Evolutionary conservation across 2,888 invertebrate species (phyloP), one percentile per base, ranked within the genome.

Genomic region (Sarcophaga rosellei): DNA sequence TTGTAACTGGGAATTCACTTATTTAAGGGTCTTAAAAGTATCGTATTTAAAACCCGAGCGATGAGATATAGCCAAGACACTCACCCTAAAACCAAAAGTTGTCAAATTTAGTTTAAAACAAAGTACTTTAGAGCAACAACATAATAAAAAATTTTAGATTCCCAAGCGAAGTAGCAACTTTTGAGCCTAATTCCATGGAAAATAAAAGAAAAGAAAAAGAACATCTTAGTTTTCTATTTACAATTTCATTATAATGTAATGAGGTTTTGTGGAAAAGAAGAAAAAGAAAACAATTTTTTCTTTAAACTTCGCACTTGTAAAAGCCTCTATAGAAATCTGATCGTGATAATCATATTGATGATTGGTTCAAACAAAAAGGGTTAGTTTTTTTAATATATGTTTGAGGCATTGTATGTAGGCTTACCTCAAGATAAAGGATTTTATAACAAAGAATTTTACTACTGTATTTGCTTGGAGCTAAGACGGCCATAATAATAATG

Each of bases 301-400:
- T 35, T 8, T 10, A 35, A 35, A 35, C 35, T 35, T 35, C 1
- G 35, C 35, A 35, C 35, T 35, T 35, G 10, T 10, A 35, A 35
- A 6, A 12, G 66, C 17, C 17, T 21, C 61, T 6, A 53, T 63
- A 70, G 11, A 69, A 81, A 53, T 69, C 63, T 75, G 63, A 75
- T 75, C 69, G 35, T 53, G 69, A 75, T 74, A 78, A 79, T 84
- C 62, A 70, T 65, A 25, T 35, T 82, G 82, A 69, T 75, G 74
- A 81, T 81, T 74, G 62, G 12, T 2, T 12, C 74, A 11, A 47
- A 74, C 44, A 68, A 74, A 61, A 44, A 45, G 68, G 45, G 20
- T 68, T 21, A 12, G n/a, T 8, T 35, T 62, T 10, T 21, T 59
- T 6, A n/a, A 57, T 25, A 17, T 25, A 17, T 62, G 23, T n/a